Evolutionary conservation across 2,797 vertebrate genomes (phyloP), one percentile per base, ranked within the genome.

Genomic region (Platyrinchus mystaceus): DNA sequence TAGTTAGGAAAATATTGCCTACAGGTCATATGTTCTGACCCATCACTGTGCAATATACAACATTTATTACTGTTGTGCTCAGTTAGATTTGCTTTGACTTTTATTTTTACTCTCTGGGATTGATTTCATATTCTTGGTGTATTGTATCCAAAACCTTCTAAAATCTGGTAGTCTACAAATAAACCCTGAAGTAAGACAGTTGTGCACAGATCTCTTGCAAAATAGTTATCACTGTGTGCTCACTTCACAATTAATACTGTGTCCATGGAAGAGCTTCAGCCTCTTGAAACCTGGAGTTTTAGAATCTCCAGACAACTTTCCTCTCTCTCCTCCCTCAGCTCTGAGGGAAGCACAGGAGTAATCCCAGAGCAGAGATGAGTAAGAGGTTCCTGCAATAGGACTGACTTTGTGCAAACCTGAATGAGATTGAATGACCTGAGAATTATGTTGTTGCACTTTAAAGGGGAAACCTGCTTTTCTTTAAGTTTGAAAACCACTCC

Each of bases 181-280:
- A 81, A 79, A 60, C 23, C 7, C 22, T 55, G 28, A 78, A 52
- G 32, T 47, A n/a, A 76, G 76, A 28, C 17, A 63, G 6, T 43
- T 0, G 0, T 41, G 16, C 10, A 36, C 14, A 62, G 10, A 14
- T 16, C 20, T 15, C n/a, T 34, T 70, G 22, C 58, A 41, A 69
- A 82, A 46, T 24, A 8, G 2, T 55, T 46, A 7, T 63, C 26
- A 27, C 59, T 15, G 59, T 15, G n/a, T 16, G 39, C 30, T 44
- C 55, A 22, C 37, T 12, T 47, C 32, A 44, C 39, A 84, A 37
- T 47, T 44, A 46, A n/a, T 18, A 19, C 10, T 43, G 12, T 49
- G n/a, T 27, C 14, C n/a, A 20, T 18, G 52, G 53, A 66, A 53
- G 37, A 50, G 20, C 19, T 63, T 55, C 32, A 69, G 39, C 16